Conservation (phyloP, 2,888 invertebrate genomes). For the Lathronympha strigana region DNA sequence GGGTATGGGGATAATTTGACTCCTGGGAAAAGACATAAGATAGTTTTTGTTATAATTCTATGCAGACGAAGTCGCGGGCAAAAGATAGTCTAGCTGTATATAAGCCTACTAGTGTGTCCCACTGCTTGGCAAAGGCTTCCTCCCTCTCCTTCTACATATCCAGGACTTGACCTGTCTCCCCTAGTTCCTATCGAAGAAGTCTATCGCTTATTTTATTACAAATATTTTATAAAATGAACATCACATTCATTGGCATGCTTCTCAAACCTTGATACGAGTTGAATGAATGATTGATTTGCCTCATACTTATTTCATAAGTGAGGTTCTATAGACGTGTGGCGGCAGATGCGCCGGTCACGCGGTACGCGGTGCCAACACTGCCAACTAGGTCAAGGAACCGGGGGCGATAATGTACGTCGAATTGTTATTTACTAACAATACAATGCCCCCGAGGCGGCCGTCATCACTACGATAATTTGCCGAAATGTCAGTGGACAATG, state of each 20-base stretch:
- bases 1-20: too few species aligned
- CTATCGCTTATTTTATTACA: too few species aligned
- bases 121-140: too few species aligned
- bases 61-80: too few species aligned
- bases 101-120: too few species aligned
- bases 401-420: conserved; percentile 58
- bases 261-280: conserved; percentile 13
- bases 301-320: conserved; percentile 31
- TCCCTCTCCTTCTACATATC: too few species aligned
- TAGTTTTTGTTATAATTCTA: too few species aligned
- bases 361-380: conserved; percentile 62
- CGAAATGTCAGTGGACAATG: conserved; percentile 16
- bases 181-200: too few species aligned
- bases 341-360: conserved; percentile 70
- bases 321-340: conserved; percentile 44
- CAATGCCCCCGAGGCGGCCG: conserved; percentile 46
- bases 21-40: too few species aligned
- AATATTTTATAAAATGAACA: background rate
- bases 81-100: too few species aligned
- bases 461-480: conserved; percentile 12
- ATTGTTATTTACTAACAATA: conserved; percentile 58
- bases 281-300: conserved; percentile 26
- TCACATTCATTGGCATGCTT: background rate
- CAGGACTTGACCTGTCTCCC: too few species aligned
- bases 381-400: conserved; percentile 74